Base-by-base conservation (phyloP, 2,113 vertebrate genomes). In the Pangasianodon gigas region DNA sequence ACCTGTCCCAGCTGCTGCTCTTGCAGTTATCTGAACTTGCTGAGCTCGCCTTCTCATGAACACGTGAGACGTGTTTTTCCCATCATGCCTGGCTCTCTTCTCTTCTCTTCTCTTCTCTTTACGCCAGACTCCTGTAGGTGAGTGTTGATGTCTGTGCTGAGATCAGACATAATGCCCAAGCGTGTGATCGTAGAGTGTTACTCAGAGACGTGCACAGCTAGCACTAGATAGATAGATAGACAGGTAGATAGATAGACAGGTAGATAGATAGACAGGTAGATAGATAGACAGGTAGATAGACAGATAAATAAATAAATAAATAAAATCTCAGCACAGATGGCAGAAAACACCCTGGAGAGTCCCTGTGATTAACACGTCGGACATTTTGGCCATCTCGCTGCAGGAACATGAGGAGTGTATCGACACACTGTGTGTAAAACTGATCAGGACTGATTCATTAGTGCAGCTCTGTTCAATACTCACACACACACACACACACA, bases 111-210 rank as follows among this genome's bases (percentile, higher is more conserved):
- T 37, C 37, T 37, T 1, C 37, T 79, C 13, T 82, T 75, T 67
- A 52, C 1, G 37, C 80, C 83, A 71, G 80, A 41, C 74, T 84
- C 58, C 21, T 84, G 71, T 56, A 29, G n/a, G 41, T 89, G 75
- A 87, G n/a, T 54, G 65, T 87, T 89, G 32, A 26, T 6, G 54
- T 16, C 67, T 46, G 77, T 65, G 84, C 84, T 52, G 54, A 74
- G 58, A 86, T 69, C 69, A 32, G 88, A 89, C 84, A 26, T 83
- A 84, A 74, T 79, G 48, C 65, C 62, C 71, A 52, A 54, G 29
- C 4, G n/a, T 86, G 51, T 29, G 32, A 54, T 44, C 52, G 6
- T 16, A 84, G 77, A 65, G n/a, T 24, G 24, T 37, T 86, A 86
- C 77, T 84, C 13, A 37, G 29, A 84, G 75, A 91, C 19, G 51